These are phyloP conservation scores for Oxytorus armatus DNA, from an alignment of 2,888 invertebrate species.

Conservation along the genomic window DNA sequence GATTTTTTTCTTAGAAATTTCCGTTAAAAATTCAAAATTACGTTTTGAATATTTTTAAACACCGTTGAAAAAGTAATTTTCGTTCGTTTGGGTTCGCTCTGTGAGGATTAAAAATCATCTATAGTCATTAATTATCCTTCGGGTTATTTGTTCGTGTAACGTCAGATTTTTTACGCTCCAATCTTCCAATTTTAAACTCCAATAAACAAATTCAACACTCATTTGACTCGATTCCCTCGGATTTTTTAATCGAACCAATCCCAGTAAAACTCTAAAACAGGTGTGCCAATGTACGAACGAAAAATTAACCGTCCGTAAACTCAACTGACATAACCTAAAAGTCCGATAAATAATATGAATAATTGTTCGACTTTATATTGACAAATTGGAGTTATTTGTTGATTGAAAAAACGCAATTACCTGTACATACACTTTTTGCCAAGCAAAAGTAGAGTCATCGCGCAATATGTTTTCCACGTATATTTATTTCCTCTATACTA, in stretches of 20 bases:
- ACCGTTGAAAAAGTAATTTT: too few species aligned
- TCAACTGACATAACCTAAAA: not conserved
- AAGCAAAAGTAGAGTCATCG: conserved; percentile 7
- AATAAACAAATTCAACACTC: too few species aligned
- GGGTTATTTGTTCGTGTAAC: too few species aligned
- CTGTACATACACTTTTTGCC: conserved; percentile 43
- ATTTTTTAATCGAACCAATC: conserved; percentile 4
- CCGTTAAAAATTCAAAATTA: not conserved
- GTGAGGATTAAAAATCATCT: too few species aligned
- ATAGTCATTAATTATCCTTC: too few species aligned
- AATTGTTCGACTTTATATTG: not conserved
- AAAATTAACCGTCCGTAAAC: not conserved
- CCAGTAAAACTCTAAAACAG: not conserved
- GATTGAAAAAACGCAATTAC: conserved; percentile 17
- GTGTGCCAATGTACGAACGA: not conserved
- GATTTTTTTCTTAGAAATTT: not conserved
- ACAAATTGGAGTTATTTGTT: not conserved
- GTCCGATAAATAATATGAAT: not conserved
- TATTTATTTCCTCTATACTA: not conserved
- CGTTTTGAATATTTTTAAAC: too few species aligned
- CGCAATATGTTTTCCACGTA: not conserved
- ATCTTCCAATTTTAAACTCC: too few species aligned
- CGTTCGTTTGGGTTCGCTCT: too few species aligned
- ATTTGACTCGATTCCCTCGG: too few species aligned
- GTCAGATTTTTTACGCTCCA: too few species aligned